Conservation (phyloP, 2,113 vertebrate species). For the Delphinus delphis region DNA sequence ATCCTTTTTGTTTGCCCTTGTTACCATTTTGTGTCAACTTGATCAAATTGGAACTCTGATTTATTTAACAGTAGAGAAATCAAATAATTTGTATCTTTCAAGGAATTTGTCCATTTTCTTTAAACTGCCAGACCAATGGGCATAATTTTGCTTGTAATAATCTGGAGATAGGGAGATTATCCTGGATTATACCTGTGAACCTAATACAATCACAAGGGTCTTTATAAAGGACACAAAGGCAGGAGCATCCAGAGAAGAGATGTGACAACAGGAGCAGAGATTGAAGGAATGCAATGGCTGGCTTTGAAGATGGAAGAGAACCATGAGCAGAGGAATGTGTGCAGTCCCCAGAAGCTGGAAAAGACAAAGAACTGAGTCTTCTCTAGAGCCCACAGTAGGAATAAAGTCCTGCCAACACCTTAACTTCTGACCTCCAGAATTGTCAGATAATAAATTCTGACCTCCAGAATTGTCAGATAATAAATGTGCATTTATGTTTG, state of each 20-base stretch:
- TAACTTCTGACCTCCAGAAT: not conserved
- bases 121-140: not conserved
- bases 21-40: not conserved
- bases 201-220: not conserved
- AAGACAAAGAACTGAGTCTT: not conserved
- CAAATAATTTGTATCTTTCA: not conserved
- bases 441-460: not conserved
- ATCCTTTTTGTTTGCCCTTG: not conserved
- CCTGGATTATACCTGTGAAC: not conserved
- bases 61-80: not conserved
- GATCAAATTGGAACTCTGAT: not conserved
- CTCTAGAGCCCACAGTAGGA: not conserved
- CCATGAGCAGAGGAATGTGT: not conserved
- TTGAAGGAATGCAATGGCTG: not conserved
- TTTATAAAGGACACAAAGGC: not conserved
- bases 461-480: not conserved
- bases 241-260: not conserved
- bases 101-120: not conserved
- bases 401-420: not conserved
- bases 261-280: not conserved
- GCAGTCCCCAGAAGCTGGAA: not conserved
- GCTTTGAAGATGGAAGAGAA: not conserved
- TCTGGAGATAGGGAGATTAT: not conserved
- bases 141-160: not conserved
- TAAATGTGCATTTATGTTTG: not conserved